phyloP scores from a whole-genome alignment of 2,797 vertebrate genomes.

The Parauchenoglanis ngamensis region DNA sequence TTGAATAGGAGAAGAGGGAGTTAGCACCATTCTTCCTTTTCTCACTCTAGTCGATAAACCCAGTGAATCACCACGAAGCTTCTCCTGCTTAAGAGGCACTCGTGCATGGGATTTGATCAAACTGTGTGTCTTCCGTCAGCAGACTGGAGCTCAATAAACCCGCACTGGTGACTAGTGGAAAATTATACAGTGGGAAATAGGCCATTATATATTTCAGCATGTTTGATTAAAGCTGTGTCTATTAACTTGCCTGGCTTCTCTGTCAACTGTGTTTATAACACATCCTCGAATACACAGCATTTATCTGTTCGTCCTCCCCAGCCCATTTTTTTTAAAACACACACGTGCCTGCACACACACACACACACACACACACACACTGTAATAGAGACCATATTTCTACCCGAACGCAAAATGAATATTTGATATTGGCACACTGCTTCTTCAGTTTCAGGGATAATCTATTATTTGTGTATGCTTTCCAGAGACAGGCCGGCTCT shows the following conservation, averaged over 20 bases:
- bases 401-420: slow-evolving; percentile 59
- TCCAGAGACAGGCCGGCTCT: slow-evolving; percentile 56
- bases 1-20: slow-evolving; percentile 42
- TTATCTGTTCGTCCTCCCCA: slow-evolving; percentile 36
- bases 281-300: slow-evolving; percentile 27
- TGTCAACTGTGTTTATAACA: slow-evolving; percentile 45
- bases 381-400: slow-evolving; percentile 54
- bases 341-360: neutral
- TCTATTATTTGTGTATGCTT: slow-evolving; percentile 64
- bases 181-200: slow-evolving; percentile 40
- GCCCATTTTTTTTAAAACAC: slow-evolving; percentile 21
- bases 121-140: slow-evolving; percentile 35
- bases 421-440: slow-evolving; percentile 59
- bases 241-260: slow-evolving; percentile 32
- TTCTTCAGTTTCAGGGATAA: slow-evolving; percentile 57
- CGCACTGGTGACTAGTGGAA: slow-evolving; percentile 34
- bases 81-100: slow-evolving; percentile 40
- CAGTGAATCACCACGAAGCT: slow-evolving; percentile 49
- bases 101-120: slow-evolving; percentile 37
- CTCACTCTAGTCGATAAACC: slow-evolving; percentile 48
- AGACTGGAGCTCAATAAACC: slow-evolving; percentile 35
- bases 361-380: neutral
- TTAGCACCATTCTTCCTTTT: slow-evolving; percentile 37
- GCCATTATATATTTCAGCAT: slow-evolving; percentile 37
- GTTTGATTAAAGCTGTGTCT: slow-evolving; percentile 46